phyloP scores from a whole-genome alignment of 2,888 invertebrate species.

The Cremastobaeus sp. region DNA sequence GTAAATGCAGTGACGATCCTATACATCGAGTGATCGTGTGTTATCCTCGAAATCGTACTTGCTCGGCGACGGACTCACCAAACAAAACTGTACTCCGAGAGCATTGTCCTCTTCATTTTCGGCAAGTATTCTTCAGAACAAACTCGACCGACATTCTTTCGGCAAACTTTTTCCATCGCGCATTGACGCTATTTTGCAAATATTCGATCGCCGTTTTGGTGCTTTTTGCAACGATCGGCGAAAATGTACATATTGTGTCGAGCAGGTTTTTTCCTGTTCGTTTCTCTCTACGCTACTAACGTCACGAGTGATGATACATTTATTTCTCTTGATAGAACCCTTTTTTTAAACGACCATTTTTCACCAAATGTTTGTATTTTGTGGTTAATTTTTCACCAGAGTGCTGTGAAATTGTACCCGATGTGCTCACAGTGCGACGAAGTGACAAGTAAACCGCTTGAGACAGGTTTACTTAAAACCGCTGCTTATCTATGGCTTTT shows the following conservation, averaged over 20 bases:
- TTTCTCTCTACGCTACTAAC: slow-evolving; percentile 4
- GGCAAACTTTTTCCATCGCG: too few species aligned
- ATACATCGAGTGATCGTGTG: slow-evolving; percentile 31
- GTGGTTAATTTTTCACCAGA: too few species aligned
- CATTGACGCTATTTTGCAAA: too few species aligned
- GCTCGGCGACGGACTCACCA: slow-evolving; percentile 32
- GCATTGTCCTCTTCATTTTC: slow-evolving; percentile 56
- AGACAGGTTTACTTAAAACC: slow-evolving; percentile 41
- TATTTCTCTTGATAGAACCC: background rate
- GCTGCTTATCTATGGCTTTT: slow-evolving; percentile 29
- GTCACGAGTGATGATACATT: slow-evolving; percentile 1
- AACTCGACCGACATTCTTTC: background rate
- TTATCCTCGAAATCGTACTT: slow-evolving; percentile 48
- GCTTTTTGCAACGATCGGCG: background rate
- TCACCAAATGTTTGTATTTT: too few species aligned
- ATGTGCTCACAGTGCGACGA: slow-evolving; percentile 34
- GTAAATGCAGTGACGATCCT: slow-evolving; percentile 12
- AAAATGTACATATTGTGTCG: slow-evolving; percentile 19
- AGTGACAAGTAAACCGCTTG: slow-evolving; percentile 43
- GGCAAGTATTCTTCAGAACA: slow-evolving; percentile 35
- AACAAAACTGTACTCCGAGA: slow-evolving; percentile 49
- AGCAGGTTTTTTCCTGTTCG: background rate
- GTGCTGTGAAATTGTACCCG: slow-evolving; percentile 36
- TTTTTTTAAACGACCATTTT: background rate
- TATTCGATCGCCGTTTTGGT: background rate